Evolutionary conservation across 1,140 invertebrate genomes (phyloP).

Genomic region (Belonocnema kinseyi): DNA sequence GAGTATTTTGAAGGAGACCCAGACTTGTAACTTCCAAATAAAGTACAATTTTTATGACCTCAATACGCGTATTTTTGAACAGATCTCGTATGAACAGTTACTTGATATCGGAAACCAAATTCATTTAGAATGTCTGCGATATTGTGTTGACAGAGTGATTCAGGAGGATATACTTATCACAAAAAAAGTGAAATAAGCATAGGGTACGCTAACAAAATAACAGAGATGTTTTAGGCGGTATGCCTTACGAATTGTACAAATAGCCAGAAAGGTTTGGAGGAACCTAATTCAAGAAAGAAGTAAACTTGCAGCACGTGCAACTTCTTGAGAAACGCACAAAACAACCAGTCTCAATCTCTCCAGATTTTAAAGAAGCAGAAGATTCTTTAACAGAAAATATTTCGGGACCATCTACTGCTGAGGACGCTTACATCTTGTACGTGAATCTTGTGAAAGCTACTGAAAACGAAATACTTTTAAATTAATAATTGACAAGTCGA

Average conservation of each 20-base stretch:
- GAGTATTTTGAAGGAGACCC: too few species aligned
- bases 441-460: neutral
- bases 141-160: conserved; percentile 28
- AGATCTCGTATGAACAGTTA: neutral
- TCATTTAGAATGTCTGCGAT: conserved; percentile 35
- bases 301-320: neutral
- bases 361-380: neutral
- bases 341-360: neutral
- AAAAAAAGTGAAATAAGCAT: conserved; percentile 32
- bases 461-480: neutral
- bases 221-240: neutral
- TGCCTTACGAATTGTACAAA: conserved; percentile 5
- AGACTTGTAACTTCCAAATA: too few species aligned
- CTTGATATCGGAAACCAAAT: conserved; percentile 2
- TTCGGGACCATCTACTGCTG: neutral
- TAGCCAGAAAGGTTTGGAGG: conserved; percentile 27
- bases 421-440: conserved; percentile 31
- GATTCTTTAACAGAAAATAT: too few species aligned
- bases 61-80: too few species aligned
- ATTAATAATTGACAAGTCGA: too few species aligned
- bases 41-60: too few species aligned
- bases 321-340: neutral
- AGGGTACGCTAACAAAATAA: conserved; percentile 23
- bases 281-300: neutral
- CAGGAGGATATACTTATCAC: conserved; percentile 12